Percentiles rank a stretch among this genome's conserved stretches.
Conservation (phyloP, 2,888 invertebrate genomes). For the Eupithecia insigniata region DNA sequence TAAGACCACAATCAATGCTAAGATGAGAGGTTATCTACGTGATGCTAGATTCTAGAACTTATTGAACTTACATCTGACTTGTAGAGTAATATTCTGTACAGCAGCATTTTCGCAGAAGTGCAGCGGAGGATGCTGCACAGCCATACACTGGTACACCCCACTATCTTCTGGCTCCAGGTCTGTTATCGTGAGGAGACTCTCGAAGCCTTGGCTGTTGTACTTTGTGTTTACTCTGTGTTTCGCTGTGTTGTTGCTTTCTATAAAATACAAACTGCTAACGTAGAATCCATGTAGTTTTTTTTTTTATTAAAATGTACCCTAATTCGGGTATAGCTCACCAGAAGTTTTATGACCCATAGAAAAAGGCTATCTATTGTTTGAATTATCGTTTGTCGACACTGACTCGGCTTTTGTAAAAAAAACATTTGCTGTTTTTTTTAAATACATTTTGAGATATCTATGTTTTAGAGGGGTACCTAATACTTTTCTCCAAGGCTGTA, state of each 20-base stretch:
- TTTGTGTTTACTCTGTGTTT: constrained; percentile 70
- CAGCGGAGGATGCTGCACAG: constrained; percentile 56
- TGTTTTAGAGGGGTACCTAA: too few relatives aligned
- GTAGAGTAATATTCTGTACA: constrained; percentile 61
- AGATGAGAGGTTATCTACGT: background rate
- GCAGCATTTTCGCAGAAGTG: constrained; percentile 54
- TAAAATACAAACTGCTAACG: background rate
- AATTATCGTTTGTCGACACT: too few relatives aligned
- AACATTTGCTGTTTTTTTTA: too few relatives aligned
- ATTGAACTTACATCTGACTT: constrained; percentile 64
- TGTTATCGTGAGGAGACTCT: constrained; percentile 68
- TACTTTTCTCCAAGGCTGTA: too few relatives aligned
- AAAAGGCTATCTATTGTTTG: too few relatives aligned
- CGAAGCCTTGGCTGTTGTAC: constrained; percentile 67
- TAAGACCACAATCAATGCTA: background rate
- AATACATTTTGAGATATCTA: too few relatives aligned
- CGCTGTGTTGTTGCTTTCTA: constrained; percentile 49
- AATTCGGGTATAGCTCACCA: too few relatives aligned
- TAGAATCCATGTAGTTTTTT: background rate
- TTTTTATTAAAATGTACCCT: too few relatives aligned
- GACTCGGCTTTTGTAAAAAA: too few relatives aligned
- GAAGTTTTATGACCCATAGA: too few relatives aligned
- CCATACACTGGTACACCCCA: constrained; percentile 63
- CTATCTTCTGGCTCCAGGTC: constrained; percentile 62
- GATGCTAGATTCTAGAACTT: background rate